A percentile compares a stretch with the other conserved stretches of the same genome.
Conservation (phyloP, 1,140 invertebrate genomes). For the Drosophila sucinea region DNA sequence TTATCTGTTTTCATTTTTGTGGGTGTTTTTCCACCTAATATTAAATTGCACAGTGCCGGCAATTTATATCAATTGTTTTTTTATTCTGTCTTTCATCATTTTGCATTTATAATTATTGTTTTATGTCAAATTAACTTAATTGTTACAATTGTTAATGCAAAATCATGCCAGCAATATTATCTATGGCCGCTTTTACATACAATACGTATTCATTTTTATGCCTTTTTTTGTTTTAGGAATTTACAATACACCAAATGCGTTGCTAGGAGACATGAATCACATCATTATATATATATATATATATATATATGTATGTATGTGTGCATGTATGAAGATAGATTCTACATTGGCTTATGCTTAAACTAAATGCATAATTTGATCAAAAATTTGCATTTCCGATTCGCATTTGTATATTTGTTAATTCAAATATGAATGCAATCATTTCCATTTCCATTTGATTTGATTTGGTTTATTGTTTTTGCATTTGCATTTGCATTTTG, state of each 20-base stretch:
- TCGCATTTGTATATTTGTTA: constrained; percentile 33
- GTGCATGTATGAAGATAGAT: constrained; percentile 16
- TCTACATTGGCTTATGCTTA: constrained; percentile 12
- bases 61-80: constrained; percentile 42
- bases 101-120: constrained; percentile 75
- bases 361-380: constrained; percentile 24
- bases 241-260: constrained; percentile 49
- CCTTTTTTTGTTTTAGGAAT: constrained; percentile 30
- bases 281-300: constrained; percentile 51
- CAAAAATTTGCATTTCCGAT: constrained; percentile 22
- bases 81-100: constrained; percentile 21
- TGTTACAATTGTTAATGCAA: constrained; percentile 48
- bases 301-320: constrained; percentile 35
- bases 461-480: constrained; percentile 28
- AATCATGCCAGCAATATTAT: background rate
- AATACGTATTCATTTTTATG: constrained; percentile 38
- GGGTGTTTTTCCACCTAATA: constrained; percentile 25
- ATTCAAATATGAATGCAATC: constrained; percentile 27
- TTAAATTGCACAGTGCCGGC: constrained; percentile 30
- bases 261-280: constrained; percentile 74
- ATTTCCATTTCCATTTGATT: constrained; percentile 51
- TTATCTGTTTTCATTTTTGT: constrained; percentile 18
- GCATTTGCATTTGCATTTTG: background rate
- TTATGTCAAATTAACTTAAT: constrained; percentile 79
- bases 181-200: background rate